Conservation (phyloP, 2,113 vertebrate species). For the Oplegnathus fasciatus region DNA sequence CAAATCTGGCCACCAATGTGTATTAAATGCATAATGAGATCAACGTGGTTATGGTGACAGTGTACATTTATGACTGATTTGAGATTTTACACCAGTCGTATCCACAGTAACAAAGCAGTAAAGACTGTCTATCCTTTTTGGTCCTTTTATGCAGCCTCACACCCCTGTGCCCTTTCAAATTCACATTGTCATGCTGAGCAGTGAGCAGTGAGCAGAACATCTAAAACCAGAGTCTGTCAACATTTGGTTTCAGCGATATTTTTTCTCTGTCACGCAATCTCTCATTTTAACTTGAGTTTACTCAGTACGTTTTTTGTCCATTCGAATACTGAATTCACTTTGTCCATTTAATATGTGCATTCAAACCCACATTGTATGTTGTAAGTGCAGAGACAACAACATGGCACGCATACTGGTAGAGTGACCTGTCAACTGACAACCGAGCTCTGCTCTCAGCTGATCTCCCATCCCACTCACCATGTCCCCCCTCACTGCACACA, state of each 20-base stretch:
- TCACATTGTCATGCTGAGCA: conserved; percentile 14
- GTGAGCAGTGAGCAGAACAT: background rate
- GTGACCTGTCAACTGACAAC: background rate
- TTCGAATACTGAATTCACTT: background rate
- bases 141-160: conserved; percentile 27
- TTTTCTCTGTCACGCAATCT: background rate
- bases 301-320: background rate
- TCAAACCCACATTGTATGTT: background rate
- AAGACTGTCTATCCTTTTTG: conserved; percentile 19
- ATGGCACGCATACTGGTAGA: background rate
- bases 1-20: conserved; percentile 1
- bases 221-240: conserved; percentile 32
- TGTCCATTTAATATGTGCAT: conserved; percentile 1
- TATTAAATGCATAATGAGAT: conserved; percentile 24
- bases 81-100: conserved; percentile 22
- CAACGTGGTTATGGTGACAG: conserved; percentile 20
- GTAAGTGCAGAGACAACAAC: background rate
- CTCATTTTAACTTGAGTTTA: background rate
- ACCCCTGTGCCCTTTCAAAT: conserved; percentile 17
- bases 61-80: conserved; percentile 19
- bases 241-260: conserved; percentile 19
- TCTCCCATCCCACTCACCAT: background rate
- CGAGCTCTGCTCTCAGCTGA: background rate
- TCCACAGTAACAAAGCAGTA: conserved; percentile 42
- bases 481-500: background rate